Conservation (phyloP, 2,888 invertebrate species). For the Alentia gelatinosa region DNA sequence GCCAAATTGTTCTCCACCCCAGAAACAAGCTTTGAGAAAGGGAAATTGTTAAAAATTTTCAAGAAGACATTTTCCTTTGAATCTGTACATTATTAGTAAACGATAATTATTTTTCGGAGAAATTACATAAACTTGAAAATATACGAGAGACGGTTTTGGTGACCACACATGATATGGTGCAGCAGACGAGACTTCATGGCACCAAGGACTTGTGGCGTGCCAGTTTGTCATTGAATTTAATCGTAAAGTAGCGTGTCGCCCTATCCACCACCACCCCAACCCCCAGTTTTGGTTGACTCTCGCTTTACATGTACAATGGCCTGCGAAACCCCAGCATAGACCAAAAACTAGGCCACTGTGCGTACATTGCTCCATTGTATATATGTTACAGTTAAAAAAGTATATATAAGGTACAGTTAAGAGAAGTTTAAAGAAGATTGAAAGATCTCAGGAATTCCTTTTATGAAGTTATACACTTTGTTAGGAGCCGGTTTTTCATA, state of each 20-base stretch:
- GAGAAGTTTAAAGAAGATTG: no score
- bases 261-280: not conserved
- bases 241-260: not conserved
- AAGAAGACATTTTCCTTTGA: not conserved
- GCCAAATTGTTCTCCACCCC: not conserved
- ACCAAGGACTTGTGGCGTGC: not conserved
- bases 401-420: no score
- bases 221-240: conserved; percentile 25
- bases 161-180: not conserved
- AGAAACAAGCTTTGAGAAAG: not conserved
- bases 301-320: not conserved
- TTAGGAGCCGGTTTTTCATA: no score
- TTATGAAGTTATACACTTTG: no score
- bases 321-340: no score
- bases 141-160: not conserved
- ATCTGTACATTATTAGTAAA: not conserved
- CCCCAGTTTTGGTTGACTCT: not conserved
- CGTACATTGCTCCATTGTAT: no score
- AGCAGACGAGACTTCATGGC: not conserved
- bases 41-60: not conserved
- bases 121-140: not conserved
- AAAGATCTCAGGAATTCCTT: no score
- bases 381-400: no score
- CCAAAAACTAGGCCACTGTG: no score
- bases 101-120: not conserved